Conservation (phyloP, 2,888 invertebrate genomes). For the Lycocerus yunnanus region DNA sequence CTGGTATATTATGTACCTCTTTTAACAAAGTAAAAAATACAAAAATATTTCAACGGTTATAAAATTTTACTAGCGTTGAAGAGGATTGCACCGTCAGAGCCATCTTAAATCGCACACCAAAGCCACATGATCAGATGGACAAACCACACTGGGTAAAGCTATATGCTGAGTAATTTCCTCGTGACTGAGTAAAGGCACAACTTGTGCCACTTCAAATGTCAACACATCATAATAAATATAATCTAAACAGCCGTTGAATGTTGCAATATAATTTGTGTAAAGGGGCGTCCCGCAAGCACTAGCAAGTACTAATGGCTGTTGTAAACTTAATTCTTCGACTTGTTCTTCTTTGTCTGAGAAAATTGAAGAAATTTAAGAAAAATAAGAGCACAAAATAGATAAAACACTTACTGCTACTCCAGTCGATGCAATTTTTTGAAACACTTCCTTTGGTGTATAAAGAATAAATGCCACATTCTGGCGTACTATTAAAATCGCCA, state of each 20-base stretch:
- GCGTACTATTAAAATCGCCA: slow-evolving; percentile 93
- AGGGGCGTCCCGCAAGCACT: slow-evolving; percentile 88
- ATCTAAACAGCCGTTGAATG: slow-evolving; percentile 86
- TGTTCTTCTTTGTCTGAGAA: slow-evolving; percentile 68
- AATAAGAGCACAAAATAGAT: slow-evolving; percentile 6
- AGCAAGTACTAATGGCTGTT: slow-evolving; percentile 67
- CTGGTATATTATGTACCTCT: too few species aligned
- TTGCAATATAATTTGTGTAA: slow-evolving; percentile 83
- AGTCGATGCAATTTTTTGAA: slow-evolving; percentile 69
- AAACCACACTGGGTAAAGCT: slow-evolving; percentile 85
- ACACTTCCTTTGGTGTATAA: slow-evolving; percentile 74
- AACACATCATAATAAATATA: slow-evolving; percentile 83
- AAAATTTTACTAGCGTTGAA: background rate
- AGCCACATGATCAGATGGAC: slow-evolving; percentile 93
- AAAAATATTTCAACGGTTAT: too few species aligned
- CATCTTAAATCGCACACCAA: slow-evolving; percentile 77
- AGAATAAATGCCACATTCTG: slow-evolving; percentile 80
- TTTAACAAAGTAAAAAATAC: background rate
- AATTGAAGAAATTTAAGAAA: slow-evolving; percentile 15
- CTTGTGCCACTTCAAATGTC: slow-evolving; percentile 65
- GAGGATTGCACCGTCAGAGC: slow-evolving; percentile 35
- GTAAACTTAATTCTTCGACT: slow-evolving; percentile 64
- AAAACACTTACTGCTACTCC: slow-evolving; percentile 74
- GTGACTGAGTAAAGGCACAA: slow-evolving; percentile 78
- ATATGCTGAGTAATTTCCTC: slow-evolving; percentile 74